Evolutionary conservation across 2,113 vertebrate genomes (phyloP).

Genomic region (Desmodus rotundus): DNA sequence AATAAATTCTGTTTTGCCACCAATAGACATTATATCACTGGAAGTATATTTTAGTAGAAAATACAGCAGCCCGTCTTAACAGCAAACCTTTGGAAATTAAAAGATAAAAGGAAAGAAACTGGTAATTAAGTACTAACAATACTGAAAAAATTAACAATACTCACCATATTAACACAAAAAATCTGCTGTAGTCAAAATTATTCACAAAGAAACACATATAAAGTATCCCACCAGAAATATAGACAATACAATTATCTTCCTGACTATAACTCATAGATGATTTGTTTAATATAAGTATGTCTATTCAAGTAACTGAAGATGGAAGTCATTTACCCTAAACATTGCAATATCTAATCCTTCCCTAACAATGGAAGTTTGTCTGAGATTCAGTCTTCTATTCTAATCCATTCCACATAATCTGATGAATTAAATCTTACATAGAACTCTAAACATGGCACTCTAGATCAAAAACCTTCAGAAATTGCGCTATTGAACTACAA

Average conservation of each 20-base stretch:
- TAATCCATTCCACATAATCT: not conserved
- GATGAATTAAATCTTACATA: not conserved
- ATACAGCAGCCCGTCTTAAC: not conserved
- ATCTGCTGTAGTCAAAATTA: not conserved
- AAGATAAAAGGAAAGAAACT: not conserved
- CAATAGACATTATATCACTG: not conserved
- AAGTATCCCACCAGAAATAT: slow-evolving; percentile 1
- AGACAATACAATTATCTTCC: not conserved
- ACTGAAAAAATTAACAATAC: not conserved
- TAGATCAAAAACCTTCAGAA: not conserved
- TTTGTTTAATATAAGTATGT: not conserved
- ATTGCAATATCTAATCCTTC: not conserved
- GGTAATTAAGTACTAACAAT: slow-evolving; percentile 2
- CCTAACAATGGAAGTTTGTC: not conserved
- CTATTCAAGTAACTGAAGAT: not conserved
- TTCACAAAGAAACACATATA: not conserved
- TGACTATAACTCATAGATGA: not conserved
- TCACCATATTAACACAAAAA: not conserved
- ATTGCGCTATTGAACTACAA: not conserved
- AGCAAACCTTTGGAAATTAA: not conserved
- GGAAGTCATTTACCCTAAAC: not conserved
- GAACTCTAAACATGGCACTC: not conserved
- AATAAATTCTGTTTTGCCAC: not conserved
- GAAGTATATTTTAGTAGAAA: not conserved
- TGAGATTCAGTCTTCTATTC: not conserved